Percentiles rank a stretch among this genome's conserved stretches.
phyloP scores from a whole-genome alignment of 2,797 vertebrate species.

The Phalanger gymnotis region DNA sequence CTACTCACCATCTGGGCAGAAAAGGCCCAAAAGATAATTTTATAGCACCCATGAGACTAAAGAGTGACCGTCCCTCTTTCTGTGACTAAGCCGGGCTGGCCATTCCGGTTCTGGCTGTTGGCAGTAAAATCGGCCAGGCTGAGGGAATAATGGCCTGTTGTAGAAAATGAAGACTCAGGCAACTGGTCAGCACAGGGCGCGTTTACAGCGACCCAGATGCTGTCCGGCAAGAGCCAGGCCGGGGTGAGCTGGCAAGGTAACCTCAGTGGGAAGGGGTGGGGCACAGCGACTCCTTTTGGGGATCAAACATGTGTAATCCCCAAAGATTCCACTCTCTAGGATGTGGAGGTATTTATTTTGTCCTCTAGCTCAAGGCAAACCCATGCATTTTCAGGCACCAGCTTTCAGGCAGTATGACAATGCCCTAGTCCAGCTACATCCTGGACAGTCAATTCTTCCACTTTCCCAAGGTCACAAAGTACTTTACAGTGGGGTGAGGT shows the following conservation, averaged over 20 bases:
- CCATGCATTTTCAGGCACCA: not conserved
- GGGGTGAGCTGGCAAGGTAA: no score
- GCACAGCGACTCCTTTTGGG: no score
- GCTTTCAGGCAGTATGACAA: not conserved
- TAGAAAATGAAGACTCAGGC: not conserved
- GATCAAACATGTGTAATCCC: no score
- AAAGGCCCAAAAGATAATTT: not conserved
- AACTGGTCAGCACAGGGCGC: no score
- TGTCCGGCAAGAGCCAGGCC: no score
- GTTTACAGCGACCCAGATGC: no score
- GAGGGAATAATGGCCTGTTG: no score
- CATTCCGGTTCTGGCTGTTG: rapidly evolving
- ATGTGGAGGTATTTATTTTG: not conserved
- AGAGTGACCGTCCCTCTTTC: no score
- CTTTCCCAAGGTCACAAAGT: not conserved
- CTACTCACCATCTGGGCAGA: not conserved
- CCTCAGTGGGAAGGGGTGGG: not conserved
- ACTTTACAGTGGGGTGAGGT: not conserved
- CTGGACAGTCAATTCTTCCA: not conserved
- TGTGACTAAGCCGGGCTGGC: not conserved
- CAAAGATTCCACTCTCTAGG: not conserved
- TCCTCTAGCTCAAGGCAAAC: not conserved
- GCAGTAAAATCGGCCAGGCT: no score
- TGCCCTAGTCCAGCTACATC: not conserved
- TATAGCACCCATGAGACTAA: not conserved